These are phyloP conservation scores for Fistularia commersonii DNA, from an alignment of 2,797 vertebrate species.

Conservation along the genomic window DNA sequence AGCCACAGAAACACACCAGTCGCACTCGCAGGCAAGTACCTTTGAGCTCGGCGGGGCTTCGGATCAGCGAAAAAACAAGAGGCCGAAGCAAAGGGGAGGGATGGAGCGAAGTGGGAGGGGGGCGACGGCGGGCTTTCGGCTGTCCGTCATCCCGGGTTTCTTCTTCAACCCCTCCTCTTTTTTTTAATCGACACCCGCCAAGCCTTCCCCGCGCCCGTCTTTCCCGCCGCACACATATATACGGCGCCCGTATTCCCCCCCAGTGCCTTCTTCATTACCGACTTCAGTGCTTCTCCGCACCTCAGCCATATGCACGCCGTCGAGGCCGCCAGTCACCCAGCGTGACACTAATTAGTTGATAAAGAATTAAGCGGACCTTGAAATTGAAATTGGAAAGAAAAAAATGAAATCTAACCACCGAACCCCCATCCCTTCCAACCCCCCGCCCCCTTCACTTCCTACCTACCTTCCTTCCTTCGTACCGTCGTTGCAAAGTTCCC, in stretches of 20 bases:
- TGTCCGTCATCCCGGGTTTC: conserved; percentile 80
- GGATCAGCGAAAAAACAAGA: conserved; percentile 66
- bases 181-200: conserved; percentile 75
- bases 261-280: conserved; percentile 84
- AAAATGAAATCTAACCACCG: conserved; percentile 74
- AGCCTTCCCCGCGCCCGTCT: conserved; percentile 25
- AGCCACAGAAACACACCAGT: conserved; percentile 78
- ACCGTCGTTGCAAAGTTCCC: conserved; percentile 43
- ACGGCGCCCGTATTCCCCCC: conserved; percentile 54
- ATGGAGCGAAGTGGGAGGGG: conserved; percentile 3
- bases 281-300: conserved; percentile 85
- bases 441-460: too few relatives aligned
- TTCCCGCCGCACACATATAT: conserved; percentile 14
- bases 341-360: conserved; percentile 93
- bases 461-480: conserved; percentile 57
- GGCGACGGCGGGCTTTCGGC: conserved; percentile 62
- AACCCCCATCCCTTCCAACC: too few relatives aligned
- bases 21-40: conserved; percentile 74
- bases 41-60: conserved; percentile 76
- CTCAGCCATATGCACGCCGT: conserved; percentile 89
- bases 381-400: conserved; percentile 93
- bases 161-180: conserved; percentile 47
- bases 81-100: conserved; percentile 28
- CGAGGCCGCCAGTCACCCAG: conserved; percentile 89
- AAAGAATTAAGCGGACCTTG: conserved; percentile 97